Percentiles rank a stretch among this genome's conserved stretches.
These are phyloP conservation scores for Sinelater perroti DNA, from an alignment of 2,888 invertebrate genomes.

Conservation along the genomic window DNA sequence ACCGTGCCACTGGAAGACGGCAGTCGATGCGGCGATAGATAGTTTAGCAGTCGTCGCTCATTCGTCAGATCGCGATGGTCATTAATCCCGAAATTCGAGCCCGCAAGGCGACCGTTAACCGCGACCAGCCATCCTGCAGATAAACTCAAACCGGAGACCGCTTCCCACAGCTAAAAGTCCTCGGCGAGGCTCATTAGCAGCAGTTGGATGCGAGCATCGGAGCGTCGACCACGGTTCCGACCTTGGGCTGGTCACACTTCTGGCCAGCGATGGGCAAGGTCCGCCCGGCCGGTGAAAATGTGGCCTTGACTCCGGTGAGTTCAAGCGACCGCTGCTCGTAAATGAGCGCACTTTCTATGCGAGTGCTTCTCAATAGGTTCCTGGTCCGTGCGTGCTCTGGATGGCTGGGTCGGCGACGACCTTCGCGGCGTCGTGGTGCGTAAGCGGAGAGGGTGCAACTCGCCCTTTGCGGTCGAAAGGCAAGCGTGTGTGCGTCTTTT, in stretches of 20 bases:
- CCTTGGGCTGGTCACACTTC: slow-evolving; percentile 60
- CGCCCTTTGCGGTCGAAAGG: too few species aligned
- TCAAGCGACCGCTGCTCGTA: slow-evolving; percentile 52
- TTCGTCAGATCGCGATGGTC: not conserved
- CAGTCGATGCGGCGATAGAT: too few species aligned
- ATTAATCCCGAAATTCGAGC: slow-evolving; percentile 1
- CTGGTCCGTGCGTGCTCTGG: slow-evolving; percentile 24
- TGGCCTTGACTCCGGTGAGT: slow-evolving; percentile 57
- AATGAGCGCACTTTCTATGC: slow-evolving; percentile 54
- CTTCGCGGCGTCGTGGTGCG: too few species aligned
- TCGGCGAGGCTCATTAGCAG: slow-evolving; percentile 46
- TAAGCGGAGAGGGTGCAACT: too few species aligned
- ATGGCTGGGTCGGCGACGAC: too few species aligned
- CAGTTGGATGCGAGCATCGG: slow-evolving; percentile 44
- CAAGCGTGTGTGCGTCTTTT: too few species aligned
- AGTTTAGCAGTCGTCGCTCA: too few species aligned
- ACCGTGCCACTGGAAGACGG: too few species aligned
- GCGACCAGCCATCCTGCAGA: slow-evolving; percentile 18
- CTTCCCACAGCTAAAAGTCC: slow-evolving; percentile 33
- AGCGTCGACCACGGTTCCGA: slow-evolving; percentile 50
- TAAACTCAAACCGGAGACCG: slow-evolving; percentile 7
- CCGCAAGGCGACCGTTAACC: not conserved
- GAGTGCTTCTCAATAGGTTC: slow-evolving; percentile 43
- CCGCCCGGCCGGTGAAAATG: slow-evolving; percentile 57
- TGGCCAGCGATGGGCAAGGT: slow-evolving; percentile 58